These are phyloP conservation scores for Antedon mediterranea DNA, from an alignment of 53 echinoderm and acorn worm genomes.

Conservation along the genomic window DNA sequence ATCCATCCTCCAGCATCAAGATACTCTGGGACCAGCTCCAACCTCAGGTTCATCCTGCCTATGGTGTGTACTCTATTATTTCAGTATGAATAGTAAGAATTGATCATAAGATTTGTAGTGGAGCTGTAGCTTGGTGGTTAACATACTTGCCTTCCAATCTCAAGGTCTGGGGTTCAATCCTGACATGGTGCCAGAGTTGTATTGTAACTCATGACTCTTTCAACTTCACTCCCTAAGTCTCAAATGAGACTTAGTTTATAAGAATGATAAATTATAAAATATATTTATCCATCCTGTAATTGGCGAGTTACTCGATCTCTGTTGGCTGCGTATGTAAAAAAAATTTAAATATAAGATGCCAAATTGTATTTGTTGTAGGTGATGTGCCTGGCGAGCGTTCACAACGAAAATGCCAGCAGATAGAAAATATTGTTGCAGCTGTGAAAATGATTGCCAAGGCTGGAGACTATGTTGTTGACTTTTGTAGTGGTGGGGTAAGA, in stretches of 20 bases:
- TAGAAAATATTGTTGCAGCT: slow-evolving; percentile 54
- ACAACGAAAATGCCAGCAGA: slow-evolving; percentile 52
- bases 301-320: too few relatives aligned
- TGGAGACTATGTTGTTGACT: slow-evolving; percentile 58
- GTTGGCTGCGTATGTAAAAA: too few relatives aligned
- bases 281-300: too few relatives aligned
- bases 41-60: slow-evolving; percentile 38
- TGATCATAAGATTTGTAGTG: neutral
- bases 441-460: slow-evolving; percentile 39
- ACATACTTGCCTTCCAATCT: neutral
- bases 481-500: slow-evolving; percentile 93
- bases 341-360: neutral
- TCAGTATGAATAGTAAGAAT: neutral
- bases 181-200: too few relatives aligned
- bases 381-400: slow-evolving; percentile 46
- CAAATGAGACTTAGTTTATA: too few relatives aligned
- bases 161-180: too few relatives aligned
- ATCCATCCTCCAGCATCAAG: slow-evolving; percentile 19
- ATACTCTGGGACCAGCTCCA: slow-evolving; percentile 59
- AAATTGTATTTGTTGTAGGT: slow-evolving; percentile 19
- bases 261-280: too few relatives aligned
- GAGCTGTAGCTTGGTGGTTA: neutral
- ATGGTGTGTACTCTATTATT: slow-evolving; percentile 24
- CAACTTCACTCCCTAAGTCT: too few relatives aligned
- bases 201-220: too few relatives aligned